Evolutionary conservation across 2,888 invertebrate species (phyloP).

Genomic region (Drosophila cognata): DNA sequence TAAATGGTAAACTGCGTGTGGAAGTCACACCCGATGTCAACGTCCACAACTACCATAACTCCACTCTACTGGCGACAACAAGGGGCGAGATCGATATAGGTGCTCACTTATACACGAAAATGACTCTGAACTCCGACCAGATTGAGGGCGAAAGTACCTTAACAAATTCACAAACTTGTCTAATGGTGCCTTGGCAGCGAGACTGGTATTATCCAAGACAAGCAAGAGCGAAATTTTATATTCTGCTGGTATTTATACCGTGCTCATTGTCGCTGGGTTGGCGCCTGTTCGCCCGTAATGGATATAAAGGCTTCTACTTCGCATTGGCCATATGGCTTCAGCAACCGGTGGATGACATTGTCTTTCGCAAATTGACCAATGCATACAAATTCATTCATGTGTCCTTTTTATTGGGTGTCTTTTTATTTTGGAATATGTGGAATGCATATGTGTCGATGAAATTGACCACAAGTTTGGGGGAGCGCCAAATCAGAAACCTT

Average conservation of each 20-base stretch:
- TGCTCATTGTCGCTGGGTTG: conserved; percentile 32
- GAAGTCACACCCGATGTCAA: conserved; percentile 27
- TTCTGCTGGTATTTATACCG: conserved; percentile 6
- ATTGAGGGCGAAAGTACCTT: conserved; percentile 11
- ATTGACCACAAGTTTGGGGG: conserved; percentile 20
- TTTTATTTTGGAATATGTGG: conserved; percentile 41
- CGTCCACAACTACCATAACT: conserved; percentile 37
- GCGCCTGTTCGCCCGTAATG: conserved; percentile 30
- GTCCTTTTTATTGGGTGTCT: conserved; percentile 21
- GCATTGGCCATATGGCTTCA: conserved; percentile 13
- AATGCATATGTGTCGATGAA: conserved; percentile 39
- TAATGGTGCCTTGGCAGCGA: conserved; percentile 50
- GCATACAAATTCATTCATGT: conserved; percentile 52
- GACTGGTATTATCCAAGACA: fast-evolving
- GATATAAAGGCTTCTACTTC: conserved; percentile 23
- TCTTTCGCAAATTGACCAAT: neutral
- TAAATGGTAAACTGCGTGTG: conserved; percentile 32
- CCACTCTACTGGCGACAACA: conserved; percentile 33
- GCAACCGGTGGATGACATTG: conserved; percentile 37
- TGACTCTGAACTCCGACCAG: conserved; percentile 22
- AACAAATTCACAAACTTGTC: conserved; percentile 29
- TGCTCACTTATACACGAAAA: conserved; percentile 31
- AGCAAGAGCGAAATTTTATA: neutral
- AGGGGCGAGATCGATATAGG: conserved; percentile 47
- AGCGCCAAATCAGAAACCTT: conserved; percentile 21